A percentile compares a stretch with the other conserved stretches of the same genome.
Evolutionary conservation across 2,888 invertebrate species (phyloP).

Genomic region (Phengaris alcon): DNA sequence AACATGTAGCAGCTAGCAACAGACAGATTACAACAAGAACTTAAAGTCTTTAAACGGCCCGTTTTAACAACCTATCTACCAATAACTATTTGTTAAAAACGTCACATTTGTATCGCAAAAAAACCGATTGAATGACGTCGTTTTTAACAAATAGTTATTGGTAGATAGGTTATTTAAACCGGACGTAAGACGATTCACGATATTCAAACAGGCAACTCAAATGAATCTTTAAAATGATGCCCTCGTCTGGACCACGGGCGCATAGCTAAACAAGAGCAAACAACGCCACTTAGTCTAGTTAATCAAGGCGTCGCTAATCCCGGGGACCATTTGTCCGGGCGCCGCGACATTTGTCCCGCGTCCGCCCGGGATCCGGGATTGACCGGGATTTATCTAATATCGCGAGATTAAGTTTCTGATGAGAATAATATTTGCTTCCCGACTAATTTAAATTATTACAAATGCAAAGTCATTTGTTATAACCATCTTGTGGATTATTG

Average conservation of each 20-base stretch:
- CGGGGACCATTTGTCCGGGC: slow-evolving; percentile 62
- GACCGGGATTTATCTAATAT: slow-evolving; percentile 53
- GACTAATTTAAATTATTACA: slow-evolving; percentile 22
- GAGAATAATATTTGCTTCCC: slow-evolving; percentile 34
- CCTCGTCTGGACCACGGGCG: slow-evolving; percentile 55
- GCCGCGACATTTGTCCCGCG: slow-evolving; percentile 72
- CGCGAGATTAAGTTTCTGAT: slow-evolving; percentile 47
- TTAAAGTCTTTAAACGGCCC: neutral
- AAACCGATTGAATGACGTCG: no score
- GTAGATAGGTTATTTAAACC: no score
- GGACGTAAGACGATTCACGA: neutral
- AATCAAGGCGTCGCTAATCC: slow-evolving; percentile 70
- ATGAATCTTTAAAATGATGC: slow-evolving; percentile 18
- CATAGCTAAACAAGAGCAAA: slow-evolving; percentile 64
- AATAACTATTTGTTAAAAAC: no score
- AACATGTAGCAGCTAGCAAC: no score
- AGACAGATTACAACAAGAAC: no score
- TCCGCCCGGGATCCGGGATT: slow-evolving; percentile 49
- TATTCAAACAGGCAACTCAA: neutral
- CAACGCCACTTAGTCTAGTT: slow-evolving; percentile 60
- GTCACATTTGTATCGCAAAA: no score
- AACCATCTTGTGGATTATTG: neutral
- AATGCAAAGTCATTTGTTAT: slow-evolving; percentile 1
- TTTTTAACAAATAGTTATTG: no score
- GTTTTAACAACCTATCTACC: no score